These are phyloP conservation scores for Panthera leo DNA, from an alignment of 2,113 vertebrate genomes.

Conservation along the genomic window DNA sequence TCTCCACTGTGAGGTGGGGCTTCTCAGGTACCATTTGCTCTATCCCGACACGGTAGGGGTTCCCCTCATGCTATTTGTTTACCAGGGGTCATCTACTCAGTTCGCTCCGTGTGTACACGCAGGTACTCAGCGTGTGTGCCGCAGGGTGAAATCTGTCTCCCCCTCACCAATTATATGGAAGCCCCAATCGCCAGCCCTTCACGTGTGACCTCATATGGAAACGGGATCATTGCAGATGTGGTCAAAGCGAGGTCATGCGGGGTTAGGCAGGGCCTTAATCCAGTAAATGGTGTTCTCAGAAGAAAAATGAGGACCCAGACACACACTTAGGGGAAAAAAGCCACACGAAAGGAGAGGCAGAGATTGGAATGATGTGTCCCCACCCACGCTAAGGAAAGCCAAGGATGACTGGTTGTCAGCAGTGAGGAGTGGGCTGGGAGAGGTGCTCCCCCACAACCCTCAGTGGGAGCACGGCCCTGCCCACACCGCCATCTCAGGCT, in stretches of 20 bases:
- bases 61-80: not conserved
- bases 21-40: too few species aligned
- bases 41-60: fast-evolving
- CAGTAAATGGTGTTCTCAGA: too few species aligned
- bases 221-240: fast-evolving
- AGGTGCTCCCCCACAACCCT: fast-evolving
- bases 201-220: fast-evolving
- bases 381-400: not conserved
- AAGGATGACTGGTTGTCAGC: fast-evolving
- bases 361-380: too few species aligned
- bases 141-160: not conserved
- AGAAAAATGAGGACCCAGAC: not conserved
- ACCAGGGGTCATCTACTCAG: too few species aligned
- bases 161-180: fast-evolving
- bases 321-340: not conserved
- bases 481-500: fast-evolving
- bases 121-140: fast-evolving
- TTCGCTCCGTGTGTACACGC: fast-evolving
- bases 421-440: not conserved
- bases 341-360: not conserved
- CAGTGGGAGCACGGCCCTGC: fast-evolving
- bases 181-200: fast-evolving
- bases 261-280: fast-evolving
- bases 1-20: fast-evolving
- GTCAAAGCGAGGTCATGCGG: not conserved